These are phyloP conservation scores for Henricia sp. DNA, from an alignment of 53 echinoderm and acorn worm species.

Conservation along the genomic window DNA sequence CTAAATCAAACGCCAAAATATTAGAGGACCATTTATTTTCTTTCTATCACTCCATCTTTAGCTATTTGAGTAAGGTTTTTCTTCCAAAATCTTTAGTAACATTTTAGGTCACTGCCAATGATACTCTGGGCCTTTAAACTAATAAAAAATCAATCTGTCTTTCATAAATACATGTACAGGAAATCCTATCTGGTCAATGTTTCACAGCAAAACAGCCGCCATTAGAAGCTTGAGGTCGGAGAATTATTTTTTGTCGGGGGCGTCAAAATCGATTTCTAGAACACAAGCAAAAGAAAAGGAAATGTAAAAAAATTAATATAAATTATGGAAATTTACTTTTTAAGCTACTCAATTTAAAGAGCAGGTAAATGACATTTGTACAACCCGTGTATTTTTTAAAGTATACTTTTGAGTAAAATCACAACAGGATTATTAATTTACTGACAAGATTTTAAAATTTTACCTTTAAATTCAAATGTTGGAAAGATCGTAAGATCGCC, in stretches of 20 bases:
- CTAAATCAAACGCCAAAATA: no score
- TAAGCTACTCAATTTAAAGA: background rate
- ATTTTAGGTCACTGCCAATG: no score
- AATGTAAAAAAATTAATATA: background rate
- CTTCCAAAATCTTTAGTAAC: no score
- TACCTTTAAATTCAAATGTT: conserved; percentile 94
- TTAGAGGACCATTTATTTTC: no score
- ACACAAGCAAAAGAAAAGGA: conserved; percentile 12
- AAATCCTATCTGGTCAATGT: background rate
- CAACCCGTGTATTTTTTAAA: background rate
- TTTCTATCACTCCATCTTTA: no score
- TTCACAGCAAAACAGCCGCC: conserved; percentile 22
- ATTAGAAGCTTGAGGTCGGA: background rate
- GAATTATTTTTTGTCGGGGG: conserved; percentile 61
- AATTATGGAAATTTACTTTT: background rate
- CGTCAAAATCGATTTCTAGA: conserved; percentile 79
- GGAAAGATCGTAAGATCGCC: conserved; percentile 95
- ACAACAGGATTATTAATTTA: background rate
- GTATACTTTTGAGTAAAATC: background rate
- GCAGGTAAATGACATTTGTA: background rate
- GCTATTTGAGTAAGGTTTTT: no score
- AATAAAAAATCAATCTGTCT: no score
- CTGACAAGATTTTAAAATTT: conserved; percentile 6
- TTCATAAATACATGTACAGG: conserved; percentile 23
- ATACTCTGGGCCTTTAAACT: no score